A percentile compares a stretch with the other conserved stretches of the same genome.
phyloP scores from a whole-genome alignment of 2,113 vertebrate genomes.

The Laterallus jamaicensis region DNA sequence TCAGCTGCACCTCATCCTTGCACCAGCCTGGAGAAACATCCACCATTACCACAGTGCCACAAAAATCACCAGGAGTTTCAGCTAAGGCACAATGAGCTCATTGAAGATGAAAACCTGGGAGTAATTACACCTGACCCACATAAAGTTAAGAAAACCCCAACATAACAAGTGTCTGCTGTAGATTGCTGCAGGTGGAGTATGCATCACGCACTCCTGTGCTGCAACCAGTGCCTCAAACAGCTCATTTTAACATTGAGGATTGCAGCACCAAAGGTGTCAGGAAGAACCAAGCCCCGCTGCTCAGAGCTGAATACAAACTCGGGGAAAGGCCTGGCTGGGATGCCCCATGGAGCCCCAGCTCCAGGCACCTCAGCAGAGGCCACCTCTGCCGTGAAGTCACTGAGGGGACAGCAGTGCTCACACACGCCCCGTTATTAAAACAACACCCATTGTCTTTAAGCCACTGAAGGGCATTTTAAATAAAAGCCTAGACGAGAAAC shows the following conservation, averaged over 20 bases:
- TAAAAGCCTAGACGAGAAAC: neutral
- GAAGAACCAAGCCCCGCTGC: accelerated
- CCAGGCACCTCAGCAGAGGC: accelerated
- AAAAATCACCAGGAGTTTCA: neutral
- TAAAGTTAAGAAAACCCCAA: neutral
- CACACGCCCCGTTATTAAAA: neutral
- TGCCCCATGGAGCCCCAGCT: accelerated
- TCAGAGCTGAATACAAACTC: accelerated
- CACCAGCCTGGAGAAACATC: neutral
- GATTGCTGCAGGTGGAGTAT: neutral
- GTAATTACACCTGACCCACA: neutral
- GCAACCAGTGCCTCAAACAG: neutral
- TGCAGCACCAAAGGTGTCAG: too few relatives aligned
- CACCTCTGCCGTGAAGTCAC: accelerated
- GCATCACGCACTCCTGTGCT: neutral
- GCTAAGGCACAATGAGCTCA: neutral
- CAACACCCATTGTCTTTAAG: accelerated
- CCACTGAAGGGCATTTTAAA: accelerated
- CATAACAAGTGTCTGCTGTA: neutral
- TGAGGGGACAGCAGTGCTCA: accelerated
- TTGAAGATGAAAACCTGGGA: neutral
- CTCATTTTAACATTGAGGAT: accelerated
- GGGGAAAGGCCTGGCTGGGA: accelerated
- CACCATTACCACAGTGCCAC: neutral
- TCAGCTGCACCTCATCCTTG: neutral